These are phyloP conservation scores for Aethes cnicana DNA, from an alignment of 2,888 invertebrate genomes.

Conservation along the genomic window DNA sequence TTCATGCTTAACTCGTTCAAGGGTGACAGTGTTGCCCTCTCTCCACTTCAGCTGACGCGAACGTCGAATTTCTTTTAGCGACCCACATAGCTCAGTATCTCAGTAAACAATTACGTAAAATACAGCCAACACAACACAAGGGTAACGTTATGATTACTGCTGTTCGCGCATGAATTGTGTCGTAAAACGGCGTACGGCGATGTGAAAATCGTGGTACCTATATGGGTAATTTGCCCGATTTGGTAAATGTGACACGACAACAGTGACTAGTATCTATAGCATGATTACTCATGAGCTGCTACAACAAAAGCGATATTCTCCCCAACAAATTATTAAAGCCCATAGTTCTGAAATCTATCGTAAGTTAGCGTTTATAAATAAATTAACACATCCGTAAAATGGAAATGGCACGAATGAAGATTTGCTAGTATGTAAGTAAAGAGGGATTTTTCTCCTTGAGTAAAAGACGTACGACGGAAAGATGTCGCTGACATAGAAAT, in stretches of 20 bases:
- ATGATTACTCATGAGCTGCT: too few relatives aligned
- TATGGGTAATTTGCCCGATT: too few relatives aligned
- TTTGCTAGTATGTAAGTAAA: too few relatives aligned
- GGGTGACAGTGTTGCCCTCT: not conserved
- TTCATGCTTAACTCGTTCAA: not conserved
- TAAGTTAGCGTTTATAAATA: too few relatives aligned
- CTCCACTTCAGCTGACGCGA: not conserved
- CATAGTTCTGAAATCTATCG: too few relatives aligned
- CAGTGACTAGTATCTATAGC: not conserved
- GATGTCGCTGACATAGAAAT: too few relatives aligned
- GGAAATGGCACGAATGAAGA: too few relatives aligned
- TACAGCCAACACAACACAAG: slow-evolving; percentile 1
- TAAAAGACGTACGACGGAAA: too few relatives aligned
- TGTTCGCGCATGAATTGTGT: slow-evolving; percentile 7
- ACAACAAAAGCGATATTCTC: too few relatives aligned
- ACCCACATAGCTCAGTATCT: not conserved
- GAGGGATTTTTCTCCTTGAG: too few relatives aligned
- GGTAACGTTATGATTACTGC: slow-evolving; percentile 7
- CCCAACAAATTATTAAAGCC: too few relatives aligned
- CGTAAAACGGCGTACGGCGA: slow-evolving; percentile 17
- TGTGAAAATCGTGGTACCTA: not conserved
- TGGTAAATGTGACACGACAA: not conserved
- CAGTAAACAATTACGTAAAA: slow-evolving; percentile 16
- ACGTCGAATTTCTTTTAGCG: not conserved
- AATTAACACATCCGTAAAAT: too few relatives aligned